phyloP scores from a whole-genome alignment of 2,113 vertebrate species.

The Panurus biarmicus region DNA sequence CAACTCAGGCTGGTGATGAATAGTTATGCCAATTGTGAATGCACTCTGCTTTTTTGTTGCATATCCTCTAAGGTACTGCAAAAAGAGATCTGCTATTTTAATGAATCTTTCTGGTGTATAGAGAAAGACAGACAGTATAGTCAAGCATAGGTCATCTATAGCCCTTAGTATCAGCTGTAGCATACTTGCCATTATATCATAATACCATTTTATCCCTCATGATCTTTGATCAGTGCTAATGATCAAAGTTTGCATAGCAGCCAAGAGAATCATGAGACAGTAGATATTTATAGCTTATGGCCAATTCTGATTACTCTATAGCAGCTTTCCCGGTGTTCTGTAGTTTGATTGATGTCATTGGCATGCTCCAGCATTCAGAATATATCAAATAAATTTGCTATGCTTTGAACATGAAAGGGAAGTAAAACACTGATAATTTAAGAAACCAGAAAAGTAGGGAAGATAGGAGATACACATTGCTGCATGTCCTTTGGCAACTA shows the following conservation, averaged over 20 bases:
- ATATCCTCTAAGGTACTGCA: not conserved
- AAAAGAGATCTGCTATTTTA: slow-evolving; percentile 22
- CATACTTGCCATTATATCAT: slow-evolving; percentile 28
- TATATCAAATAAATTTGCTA: slow-evolving; percentile 71
- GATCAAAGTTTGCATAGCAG: slow-evolving; percentile 67
- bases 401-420: slow-evolving; percentile 74
- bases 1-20: not conserved
- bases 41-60: not conserved
- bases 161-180: slow-evolving; percentile 47
- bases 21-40: not conserved
- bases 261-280: slow-evolving; percentile 53
- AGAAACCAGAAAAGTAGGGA: slow-evolving; percentile 65
- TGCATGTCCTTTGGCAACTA: slow-evolving; percentile 62
- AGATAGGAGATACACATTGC: slow-evolving; percentile 48
- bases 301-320: slow-evolving; percentile 57
- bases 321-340: slow-evolving; percentile 46
- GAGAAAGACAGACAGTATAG: not conserved
- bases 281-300: slow-evolving; percentile 71
- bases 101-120: not conserved
- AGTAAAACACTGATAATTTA: slow-evolving; percentile 72
- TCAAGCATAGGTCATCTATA: slow-evolving; percentile 36
- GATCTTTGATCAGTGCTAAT: slow-evolving; percentile 70
- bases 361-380: slow-evolving; percentile 59
- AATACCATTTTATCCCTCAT: slow-evolving; percentile 61
- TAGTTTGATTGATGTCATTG: slow-evolving; percentile 67